phyloP scores from a whole-genome alignment of 2,113 vertebrate species.

The Nothoprocta pentlandii region DNA sequence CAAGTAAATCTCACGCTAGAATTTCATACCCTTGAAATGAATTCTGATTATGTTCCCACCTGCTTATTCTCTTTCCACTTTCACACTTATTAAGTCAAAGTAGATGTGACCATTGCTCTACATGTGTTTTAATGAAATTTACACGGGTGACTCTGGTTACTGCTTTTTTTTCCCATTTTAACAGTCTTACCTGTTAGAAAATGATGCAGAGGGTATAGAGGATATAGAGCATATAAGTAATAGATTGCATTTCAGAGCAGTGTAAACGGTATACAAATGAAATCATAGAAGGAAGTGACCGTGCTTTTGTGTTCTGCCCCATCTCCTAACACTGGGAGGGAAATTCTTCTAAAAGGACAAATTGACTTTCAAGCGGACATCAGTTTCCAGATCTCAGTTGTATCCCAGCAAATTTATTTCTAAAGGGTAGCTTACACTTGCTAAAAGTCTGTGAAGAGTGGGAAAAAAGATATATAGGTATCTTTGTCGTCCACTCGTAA shows the following conservation, averaged over 20 bases:
- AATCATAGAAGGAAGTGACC: constrained; percentile 21
- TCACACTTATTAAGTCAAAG: constrained; percentile 53
- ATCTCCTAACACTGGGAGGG: neutral
- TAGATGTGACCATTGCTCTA: constrained; percentile 26
- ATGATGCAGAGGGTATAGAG: constrained; percentile 23
- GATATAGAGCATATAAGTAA: neutral
- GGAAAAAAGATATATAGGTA: neutral
- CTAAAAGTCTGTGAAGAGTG: neutral
- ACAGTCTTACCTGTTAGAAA: constrained; percentile 32
- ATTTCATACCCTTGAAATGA: constrained; percentile 61
- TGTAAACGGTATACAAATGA: constrained; percentile 10
- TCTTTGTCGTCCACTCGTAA: neutral
- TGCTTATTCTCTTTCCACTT: constrained; percentile 48
- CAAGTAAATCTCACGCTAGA: constrained; percentile 62
- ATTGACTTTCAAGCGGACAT: neutral
- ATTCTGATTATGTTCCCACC: constrained; percentile 49
- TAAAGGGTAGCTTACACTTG: neutral
- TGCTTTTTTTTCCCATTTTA: constrained; percentile 48
- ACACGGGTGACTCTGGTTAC: constrained; percentile 24
- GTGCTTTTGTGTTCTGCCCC: constrained; percentile 41
- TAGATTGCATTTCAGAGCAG: constrained; percentile 23
- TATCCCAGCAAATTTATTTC: neutral
- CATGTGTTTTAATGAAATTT: constrained; percentile 33
- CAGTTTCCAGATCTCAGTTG: neutral
- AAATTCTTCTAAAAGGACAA: neutral